Evolutionary conservation across 2,113 vertebrate species (phyloP).

Genomic region (Rhineura floridana): DNA sequence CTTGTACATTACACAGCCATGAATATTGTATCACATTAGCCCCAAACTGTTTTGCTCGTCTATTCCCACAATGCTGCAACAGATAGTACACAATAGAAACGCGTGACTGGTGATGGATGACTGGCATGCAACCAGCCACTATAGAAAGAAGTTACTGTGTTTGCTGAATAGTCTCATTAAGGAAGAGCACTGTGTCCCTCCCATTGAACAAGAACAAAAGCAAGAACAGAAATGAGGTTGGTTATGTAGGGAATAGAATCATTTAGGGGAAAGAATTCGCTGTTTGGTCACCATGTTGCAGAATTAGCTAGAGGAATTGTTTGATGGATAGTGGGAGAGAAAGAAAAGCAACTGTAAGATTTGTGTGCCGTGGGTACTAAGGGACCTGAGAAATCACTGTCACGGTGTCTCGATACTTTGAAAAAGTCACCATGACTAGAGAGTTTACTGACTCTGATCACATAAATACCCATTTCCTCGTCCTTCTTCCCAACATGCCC

Average conservation of each 20-base stretch:
- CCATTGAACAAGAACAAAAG: slow-evolving; percentile 29
- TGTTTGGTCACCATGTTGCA: slow-evolving; percentile 14
- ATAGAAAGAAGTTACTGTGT: slow-evolving; percentile 31
- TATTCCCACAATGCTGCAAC: neutral
- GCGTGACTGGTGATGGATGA: slow-evolving; percentile 26
- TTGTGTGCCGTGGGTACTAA: neutral
- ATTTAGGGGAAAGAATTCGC: slow-evolving; percentile 15
- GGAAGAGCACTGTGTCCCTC: slow-evolving; percentile 16
- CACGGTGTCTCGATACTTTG: neutral
- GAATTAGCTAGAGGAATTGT: slow-evolving; percentile 19
- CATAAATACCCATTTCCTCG: neutral
- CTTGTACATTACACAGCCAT: slow-evolving; percentile 49
- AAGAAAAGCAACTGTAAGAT: neutral
- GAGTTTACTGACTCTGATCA: neutral
- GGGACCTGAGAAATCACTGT: neutral
- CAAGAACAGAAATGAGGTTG: slow-evolving; percentile 8
- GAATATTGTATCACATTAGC: slow-evolving; percentile 61
- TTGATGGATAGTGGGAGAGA: neutral
- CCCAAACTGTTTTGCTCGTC: slow-evolving; percentile 25
- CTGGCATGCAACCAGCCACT: slow-evolving; percentile 23
- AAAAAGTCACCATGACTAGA: neutral
- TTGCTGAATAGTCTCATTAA: slow-evolving; percentile 43
- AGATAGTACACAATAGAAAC: slow-evolving; percentile 18
- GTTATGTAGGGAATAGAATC: slow-evolving; percentile 20
- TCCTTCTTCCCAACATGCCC: neutral